Conservation (phyloP, 2,797 vertebrate species). For the Stomatorhinus walkeri region DNA sequence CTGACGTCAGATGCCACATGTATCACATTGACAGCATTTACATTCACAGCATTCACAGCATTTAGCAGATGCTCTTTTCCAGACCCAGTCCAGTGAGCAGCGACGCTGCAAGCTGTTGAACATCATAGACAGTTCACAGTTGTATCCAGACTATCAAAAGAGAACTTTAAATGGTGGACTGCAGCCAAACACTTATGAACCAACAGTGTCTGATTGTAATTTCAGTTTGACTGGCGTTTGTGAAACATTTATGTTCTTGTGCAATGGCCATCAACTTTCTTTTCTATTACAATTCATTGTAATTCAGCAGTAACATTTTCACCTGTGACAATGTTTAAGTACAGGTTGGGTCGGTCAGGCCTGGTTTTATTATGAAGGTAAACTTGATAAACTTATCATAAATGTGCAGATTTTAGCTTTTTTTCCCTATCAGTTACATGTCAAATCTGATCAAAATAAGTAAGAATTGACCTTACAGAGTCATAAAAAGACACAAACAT, state of each 20-base stretch:
- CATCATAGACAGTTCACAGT: not conserved
- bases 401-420: not conserved
- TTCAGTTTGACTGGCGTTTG: no score
- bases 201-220: no score
- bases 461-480: not conserved
- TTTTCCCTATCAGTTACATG: not conserved
- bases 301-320: not conserved
- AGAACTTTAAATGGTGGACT: no score
- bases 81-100: not conserved
- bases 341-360: not conserved
- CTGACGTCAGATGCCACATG: not conserved
- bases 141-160: no score
- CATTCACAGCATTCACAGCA: no score
- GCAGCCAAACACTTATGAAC: no score
- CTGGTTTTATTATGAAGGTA: not conserved
- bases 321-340: not conserved
- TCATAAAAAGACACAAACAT: not conserved
- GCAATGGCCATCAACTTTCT: not conserved
- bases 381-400: not conserved
- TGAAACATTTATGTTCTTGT: not conserved
- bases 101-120: not conserved
- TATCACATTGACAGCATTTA: no score
- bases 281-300: not conserved
- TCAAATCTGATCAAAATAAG: not conserved
- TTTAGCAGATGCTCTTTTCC: no score